These are phyloP conservation scores for Coptodon rendalli DNA, from an alignment of 2,113 vertebrate genomes.

Conservation along the genomic window DNA sequence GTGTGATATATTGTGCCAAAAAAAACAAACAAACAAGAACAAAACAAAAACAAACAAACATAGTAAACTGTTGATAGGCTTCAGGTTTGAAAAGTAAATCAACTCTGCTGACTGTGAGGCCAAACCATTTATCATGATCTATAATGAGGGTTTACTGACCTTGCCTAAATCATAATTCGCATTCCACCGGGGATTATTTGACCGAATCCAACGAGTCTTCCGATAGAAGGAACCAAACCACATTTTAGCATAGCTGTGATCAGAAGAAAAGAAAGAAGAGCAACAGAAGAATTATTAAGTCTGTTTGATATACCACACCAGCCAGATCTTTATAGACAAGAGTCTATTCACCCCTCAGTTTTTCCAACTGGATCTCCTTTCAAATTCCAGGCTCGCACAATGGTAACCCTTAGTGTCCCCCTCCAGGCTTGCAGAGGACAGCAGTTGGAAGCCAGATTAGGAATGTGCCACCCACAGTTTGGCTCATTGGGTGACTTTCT, in stretches of 20 bases:
- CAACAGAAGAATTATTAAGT: background rate
- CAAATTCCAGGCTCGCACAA: background rate
- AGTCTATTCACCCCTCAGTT: conserved; percentile 3
- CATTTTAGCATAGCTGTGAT: conserved; percentile 16
- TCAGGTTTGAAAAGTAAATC: background rate
- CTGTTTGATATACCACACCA: background rate
- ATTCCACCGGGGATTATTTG: conserved; percentile 14
- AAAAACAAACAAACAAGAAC: background rate
- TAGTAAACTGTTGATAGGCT: no score
- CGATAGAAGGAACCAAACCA: background rate
- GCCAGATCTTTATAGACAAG: background rate
- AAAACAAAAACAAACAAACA: fast-evolving
- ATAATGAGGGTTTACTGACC: background rate
- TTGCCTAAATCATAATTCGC: background rate
- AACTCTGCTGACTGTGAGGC: background rate
- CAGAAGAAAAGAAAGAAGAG: background rate
- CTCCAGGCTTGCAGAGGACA: background rate
- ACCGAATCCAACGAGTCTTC: background rate
- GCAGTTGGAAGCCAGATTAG: background rate
- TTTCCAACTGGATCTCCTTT: background rate
- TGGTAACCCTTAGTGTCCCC: conserved; percentile 7
- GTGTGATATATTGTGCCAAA: background rate
- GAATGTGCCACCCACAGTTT: background rate
- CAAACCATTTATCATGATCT: background rate
- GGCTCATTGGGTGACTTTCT: background rate